A percentile compares a stretch with the other conserved stretches of the same genome.
Evolutionary conservation across 2,888 invertebrate genomes (phyloP).

Genomic region (Noctua comes): DNA sequence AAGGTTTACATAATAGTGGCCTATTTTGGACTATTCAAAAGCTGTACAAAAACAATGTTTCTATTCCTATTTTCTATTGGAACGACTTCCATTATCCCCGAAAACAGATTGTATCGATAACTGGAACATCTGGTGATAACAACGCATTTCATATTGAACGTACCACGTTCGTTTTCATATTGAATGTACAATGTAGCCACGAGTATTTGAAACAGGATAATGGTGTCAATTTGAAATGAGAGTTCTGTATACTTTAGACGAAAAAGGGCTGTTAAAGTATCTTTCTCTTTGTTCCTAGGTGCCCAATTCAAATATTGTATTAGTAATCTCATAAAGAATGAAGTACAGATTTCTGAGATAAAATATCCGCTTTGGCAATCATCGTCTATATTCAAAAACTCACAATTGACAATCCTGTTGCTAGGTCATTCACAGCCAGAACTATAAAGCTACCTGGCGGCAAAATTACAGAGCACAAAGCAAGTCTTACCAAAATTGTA

Average conservation of each 20-base stretch:
- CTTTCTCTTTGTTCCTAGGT: neutral
- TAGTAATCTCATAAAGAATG: neutral
- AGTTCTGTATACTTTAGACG: neutral
- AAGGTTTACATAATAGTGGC: neutral
- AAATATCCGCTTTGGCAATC: neutral
- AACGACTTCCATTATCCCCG: constrained; percentile 48
- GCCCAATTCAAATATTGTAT: neutral
- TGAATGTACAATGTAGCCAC: constrained; percentile 24
- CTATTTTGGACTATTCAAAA: constrained; percentile 15
- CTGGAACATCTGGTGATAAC: constrained; percentile 54
- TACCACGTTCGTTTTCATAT: constrained; percentile 35
- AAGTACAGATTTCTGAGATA: neutral
- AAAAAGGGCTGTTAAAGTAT: neutral
- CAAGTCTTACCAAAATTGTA: neutral
- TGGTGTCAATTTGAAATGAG: neutral
- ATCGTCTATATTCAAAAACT: neutral
- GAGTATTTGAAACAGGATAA: constrained; percentile 16
- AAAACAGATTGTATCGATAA: constrained; percentile 55
- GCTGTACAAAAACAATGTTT: constrained; percentile 17
- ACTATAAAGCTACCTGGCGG: neutral
- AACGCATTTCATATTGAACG: constrained; percentile 56
- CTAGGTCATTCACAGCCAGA: too few relatives aligned
- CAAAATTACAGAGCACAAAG: constrained; percentile 2
- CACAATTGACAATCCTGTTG: neutral
- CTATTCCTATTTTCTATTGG: constrained; percentile 43